Base-by-base conservation (phyloP, 2,797 vertebrate genomes). In the Toxotes lorentzi region DNA sequence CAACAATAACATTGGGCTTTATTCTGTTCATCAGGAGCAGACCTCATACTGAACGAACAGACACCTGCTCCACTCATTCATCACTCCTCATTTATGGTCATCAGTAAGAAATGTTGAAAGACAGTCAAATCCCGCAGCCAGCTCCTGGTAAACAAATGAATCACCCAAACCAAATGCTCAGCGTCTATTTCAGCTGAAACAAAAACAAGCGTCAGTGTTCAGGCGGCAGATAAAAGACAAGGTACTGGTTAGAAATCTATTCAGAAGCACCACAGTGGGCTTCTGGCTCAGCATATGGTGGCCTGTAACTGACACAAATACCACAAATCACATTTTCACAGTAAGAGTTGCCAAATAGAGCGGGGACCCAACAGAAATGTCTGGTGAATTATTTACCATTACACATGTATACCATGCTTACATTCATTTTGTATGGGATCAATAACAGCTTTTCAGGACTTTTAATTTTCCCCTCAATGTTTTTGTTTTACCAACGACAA, bases 211-310 rank as follows among this genome's bases (percentile, higher is more conserved):
- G 11, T 21, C 40, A 41, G 51, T 41, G 41, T 62, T 60, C 45
- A 62, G 62, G 54, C 19, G 64, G 60, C 56, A 60, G 58, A 79
- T 59, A 50, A 72, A 73, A 72, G 57, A 63, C 24, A 59, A 66
- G 68, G 50, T 6, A 13, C 57, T 56, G 59, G 67, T 73, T 58
- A 2, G 53, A 65, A 24, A 83, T 72, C 11, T 27, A 67, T 41
- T 83, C 61, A 50, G 74, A 69, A 30, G 73, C 58, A 48, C 32
- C 76, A 43, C 82, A 77, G 79, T 60, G 35, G 75, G 67, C 38
- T 63, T 80, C 66, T 79, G 81, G 79, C 63, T 67, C 74, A 65
- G 70, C 85, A 90, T 86, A 90, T 85, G 84, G 82, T 75, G 82
- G 59, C 84, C 87, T 81, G 60, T 41, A 63, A 66, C 77, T 76